Percentiles rank a stretch among this genome's conserved stretches.
Evolutionary conservation across 2,888 invertebrate species (phyloP).

Genomic region (Cataglyphis albicans): DNA sequence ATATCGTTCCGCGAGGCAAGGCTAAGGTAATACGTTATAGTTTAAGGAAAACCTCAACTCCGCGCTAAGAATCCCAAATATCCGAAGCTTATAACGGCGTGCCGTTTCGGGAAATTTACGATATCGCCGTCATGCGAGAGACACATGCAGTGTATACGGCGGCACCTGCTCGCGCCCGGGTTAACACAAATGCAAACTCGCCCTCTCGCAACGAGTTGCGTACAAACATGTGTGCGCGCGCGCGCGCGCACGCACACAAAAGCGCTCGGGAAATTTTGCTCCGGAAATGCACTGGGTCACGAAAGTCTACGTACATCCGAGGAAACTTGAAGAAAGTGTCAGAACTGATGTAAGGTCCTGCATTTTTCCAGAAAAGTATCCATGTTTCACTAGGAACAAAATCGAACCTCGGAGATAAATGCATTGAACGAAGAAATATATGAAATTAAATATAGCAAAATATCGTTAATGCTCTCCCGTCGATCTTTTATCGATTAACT

Average conservation of each 20-base stretch:
- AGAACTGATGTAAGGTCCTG: constrained; percentile 14
- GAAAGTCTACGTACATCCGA: constrained; percentile 34
- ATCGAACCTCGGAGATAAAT: constrained; percentile 7
- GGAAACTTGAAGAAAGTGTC: constrained; percentile 34
- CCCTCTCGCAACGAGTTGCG: constrained; percentile 54
- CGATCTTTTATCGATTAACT: not conserved
- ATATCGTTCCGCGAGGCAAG: constrained; percentile 44
- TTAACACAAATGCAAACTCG: constrained; percentile 57
- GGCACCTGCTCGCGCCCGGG: constrained; percentile 55
- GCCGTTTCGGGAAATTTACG: constrained; percentile 54
- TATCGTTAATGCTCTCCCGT: not conserved
- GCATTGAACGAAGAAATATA: not conserved
- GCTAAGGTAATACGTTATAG: constrained; percentile 52
- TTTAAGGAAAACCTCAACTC: constrained; percentile 42
- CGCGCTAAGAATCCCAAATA: constrained; percentile 63
- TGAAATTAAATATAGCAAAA: constrained; percentile 23
- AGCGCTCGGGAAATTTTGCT: constrained; percentile 47
- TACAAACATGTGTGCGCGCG: constrained; percentile 51
- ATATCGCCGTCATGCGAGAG: constrained; percentile 36
- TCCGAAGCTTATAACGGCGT: constrained; percentile 58
- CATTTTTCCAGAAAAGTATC: not conserved
- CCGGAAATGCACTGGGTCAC: constrained; percentile 42
- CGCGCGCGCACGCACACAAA: constrained; percentile 29
- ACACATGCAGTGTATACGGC: constrained; percentile 36
- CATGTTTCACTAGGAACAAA: not conserved